Evolutionary conservation across 2,113 vertebrate species (phyloP).

Genomic region (Chaetodon trifascialis): DNA sequence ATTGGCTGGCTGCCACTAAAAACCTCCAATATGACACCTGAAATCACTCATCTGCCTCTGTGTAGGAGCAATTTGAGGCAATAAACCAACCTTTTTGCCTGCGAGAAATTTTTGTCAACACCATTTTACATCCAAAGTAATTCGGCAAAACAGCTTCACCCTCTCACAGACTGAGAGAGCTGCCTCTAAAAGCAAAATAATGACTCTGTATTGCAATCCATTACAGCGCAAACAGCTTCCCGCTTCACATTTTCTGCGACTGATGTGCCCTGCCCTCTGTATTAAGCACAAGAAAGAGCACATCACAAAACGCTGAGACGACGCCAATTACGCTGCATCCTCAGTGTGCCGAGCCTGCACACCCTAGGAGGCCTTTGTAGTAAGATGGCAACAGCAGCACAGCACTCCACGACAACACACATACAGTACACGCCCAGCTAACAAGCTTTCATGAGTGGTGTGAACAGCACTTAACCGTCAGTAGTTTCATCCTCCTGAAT

Average conservation of each 20-base stretch:
- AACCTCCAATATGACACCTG: slow-evolving; percentile 17
- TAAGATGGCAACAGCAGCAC: background rate
- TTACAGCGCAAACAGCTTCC: slow-evolving; percentile 35
- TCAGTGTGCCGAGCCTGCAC: background rate
- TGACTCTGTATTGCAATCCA: slow-evolving; percentile 46
- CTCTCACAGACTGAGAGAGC: background rate
- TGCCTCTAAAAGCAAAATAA: slow-evolving; percentile 52
- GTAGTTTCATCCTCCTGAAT: slow-evolving; percentile 23
- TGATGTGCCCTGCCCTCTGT: slow-evolving; percentile 5
- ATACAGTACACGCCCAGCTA: background rate
- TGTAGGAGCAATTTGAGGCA: slow-evolving; percentile 21
- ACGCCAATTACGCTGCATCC: slow-evolving; percentile 28
- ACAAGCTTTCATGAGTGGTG: slow-evolving; percentile 29
- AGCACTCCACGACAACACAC: background rate
- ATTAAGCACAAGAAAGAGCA: slow-evolving; percentile 22
- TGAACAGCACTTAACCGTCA: slow-evolving; percentile 44
- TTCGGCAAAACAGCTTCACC: slow-evolving; percentile 22
- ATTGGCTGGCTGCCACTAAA: slow-evolving; percentile 23
- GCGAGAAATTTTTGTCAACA: slow-evolving; percentile 31
- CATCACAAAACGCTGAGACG: background rate
- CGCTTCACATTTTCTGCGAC: background rate
- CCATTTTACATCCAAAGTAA: slow-evolving; percentile 20
- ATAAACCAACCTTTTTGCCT: slow-evolving; percentile 30
- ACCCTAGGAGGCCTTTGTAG: background rate
- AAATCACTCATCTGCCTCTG: slow-evolving; percentile 23